Evolutionary conservation across 37 sponge, comb jelly and placozoan genomes (phyloP), one percentile per base, ranked within the genome.

Genomic region (Halichondria panicea): DNA sequence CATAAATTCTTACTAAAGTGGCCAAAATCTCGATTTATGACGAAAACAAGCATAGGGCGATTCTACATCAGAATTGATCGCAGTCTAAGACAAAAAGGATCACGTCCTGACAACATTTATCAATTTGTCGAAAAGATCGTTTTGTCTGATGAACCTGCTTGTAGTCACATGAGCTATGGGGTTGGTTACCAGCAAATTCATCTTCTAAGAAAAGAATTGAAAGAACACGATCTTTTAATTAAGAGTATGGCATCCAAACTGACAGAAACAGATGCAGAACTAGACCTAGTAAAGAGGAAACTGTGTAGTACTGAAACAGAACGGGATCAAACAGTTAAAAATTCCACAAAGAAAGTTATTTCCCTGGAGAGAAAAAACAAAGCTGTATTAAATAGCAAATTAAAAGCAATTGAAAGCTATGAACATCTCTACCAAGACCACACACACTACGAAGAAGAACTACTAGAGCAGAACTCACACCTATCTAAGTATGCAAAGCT

Each of bases 51-150:
- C n/a, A n/a, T n/a, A n/a, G n/a, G n/a, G n/a, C n/a, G n/a, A n/a
- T n/a, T n/a, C n/a, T n/a, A n/a, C n/a, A n/a, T n/a, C n/a, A n/a
- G n/a, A n/a, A n/a, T n/a, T n/a, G n/a, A n/a, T n/a, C n/a, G n/a
- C n/a, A n/a, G n/a, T n/a, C n/a, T n/a, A n/a, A n/a, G n/a, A n/a
- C n/a, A n/a, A n/a, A n/a, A n/a, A n/a, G n/a, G n/a, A n/a, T n/a
- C n/a, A n/a, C n/a, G n/a, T 44, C 72, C 81, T 63, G 64, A 71
- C 40, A 71, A 81, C 48, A 41, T 45, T 37, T 81, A 71, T 54
- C 63, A 73, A 41, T 81, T 70, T 48, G 48, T 81, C 27, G 64
- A 71, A 12, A 59, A 75, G 27, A 60, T 75, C 18, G 50, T 66
- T 30, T 18, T 30, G 22, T 61, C 66, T 41, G 39, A 63, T n/a